Conservation (phyloP, 2,113 vertebrate genomes). For the Myotis davidii region DNA sequence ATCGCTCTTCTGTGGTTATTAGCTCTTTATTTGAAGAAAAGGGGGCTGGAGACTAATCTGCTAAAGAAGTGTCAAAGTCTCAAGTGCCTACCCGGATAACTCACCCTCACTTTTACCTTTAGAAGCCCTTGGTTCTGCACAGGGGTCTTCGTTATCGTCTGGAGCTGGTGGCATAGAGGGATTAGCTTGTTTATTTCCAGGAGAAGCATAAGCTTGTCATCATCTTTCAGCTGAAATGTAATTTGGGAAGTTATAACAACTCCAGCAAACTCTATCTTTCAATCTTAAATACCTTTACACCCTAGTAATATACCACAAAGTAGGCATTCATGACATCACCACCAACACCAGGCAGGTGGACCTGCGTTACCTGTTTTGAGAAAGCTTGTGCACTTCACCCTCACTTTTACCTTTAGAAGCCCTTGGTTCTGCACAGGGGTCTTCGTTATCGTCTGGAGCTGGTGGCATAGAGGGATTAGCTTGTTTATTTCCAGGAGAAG, state of each 20-base stretch:
- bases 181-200: constrained; percentile 94
- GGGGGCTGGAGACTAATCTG: not conserved
- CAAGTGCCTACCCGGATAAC: not conserved
- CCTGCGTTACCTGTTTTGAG: constrained; percentile 91
- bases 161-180: constrained; percentile 92
- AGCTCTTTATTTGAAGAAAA: not conserved
- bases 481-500: too few species aligned
- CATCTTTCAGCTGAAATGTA: constrained; percentile 89
- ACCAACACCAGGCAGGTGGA: not conserved
- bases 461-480: too few species aligned
- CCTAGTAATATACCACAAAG: not conserved
- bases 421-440: too few species aligned
- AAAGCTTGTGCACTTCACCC: constrained; percentile 90
- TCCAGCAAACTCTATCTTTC: constrained; percentile 5
- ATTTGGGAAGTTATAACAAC: constrained; percentile 64
- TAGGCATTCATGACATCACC: not conserved
- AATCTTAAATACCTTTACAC: not conserved
- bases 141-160: constrained; percentile 89
- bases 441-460: too few species aligned
- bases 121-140: constrained; percentile 95
- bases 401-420: too few species aligned
- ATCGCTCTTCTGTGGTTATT: not conserved
- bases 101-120: constrained; percentile 88
- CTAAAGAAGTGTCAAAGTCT: not conserved
- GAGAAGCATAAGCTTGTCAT: constrained; percentile 90